Evolutionary conservation across 2,888 invertebrate species (phyloP), one percentile per base, ranked within the genome.

Genomic region (Latheticus oryzae): DNA sequence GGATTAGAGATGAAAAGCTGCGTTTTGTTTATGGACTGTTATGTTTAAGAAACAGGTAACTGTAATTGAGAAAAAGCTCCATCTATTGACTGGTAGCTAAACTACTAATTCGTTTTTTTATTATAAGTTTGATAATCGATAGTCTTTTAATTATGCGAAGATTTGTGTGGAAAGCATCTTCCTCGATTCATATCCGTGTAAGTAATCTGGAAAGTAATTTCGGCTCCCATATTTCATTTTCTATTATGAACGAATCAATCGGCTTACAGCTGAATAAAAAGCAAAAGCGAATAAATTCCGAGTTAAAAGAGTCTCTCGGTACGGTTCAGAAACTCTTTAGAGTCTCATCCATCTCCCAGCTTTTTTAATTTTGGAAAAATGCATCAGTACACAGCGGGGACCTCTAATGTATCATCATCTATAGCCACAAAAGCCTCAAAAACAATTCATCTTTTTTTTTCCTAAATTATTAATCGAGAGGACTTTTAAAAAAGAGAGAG

Each of bases 231-330:
- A 57, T 57, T 57, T 57, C 57, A 51, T 51, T 37, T n/a, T 32
- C 55, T 17, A 38, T 48, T 48, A 37, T 40, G 33, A 50, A 9
- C 13, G 43, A 56, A 50, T 56, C 56, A 56, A 54, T 56, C 56
- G 43, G 47, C 43, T 56, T 48, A 72, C 71, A 54, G 40, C 23
- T 32, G 40, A 17, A 33, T 50, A 42, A 50, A 52, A 50, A 55
- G 40, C 76, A 78, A 77, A 77, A 77, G 74, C 69, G 74, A 70
- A 76, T 75, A 77, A 76, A 76, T 76, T 76, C 45, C 12, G 11
- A n/a, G n/a, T n/a, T n/a, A n/a, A 9, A 23, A 33, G 24, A 35
- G 26, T 38, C 15, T 19, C 63, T 61, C 63, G 53, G 58, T 63
- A 68, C 66, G 68, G 71, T 69, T 69, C 65, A 64, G 60, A 58